Evolutionary conservation across 30 jellyfish, hydroid and myxozoan genomes (phyloP).

Genomic region (Aurelia coerulea): DNA sequence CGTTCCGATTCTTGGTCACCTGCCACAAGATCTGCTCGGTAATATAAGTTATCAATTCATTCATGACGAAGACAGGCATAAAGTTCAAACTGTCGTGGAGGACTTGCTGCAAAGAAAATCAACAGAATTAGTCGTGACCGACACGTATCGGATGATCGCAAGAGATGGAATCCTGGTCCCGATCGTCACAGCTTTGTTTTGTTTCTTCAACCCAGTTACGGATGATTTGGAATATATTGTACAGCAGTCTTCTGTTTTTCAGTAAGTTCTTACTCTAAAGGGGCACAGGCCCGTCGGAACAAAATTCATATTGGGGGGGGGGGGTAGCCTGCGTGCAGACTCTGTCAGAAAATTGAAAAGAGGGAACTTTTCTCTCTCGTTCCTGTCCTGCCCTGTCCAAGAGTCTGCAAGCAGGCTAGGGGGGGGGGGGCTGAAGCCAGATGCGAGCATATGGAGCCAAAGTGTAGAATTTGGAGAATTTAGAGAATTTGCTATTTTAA

Average conservation of each 20-base stretch:
- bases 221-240: constrained; percentile 56
- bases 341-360: too few species aligned
- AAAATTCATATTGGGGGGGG: too few species aligned
- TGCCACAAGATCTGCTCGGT: constrained; percentile 81
- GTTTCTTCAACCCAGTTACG: constrained; percentile 63
- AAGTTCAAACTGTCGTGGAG: constrained; percentile 15
- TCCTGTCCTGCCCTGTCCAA: too few species aligned
- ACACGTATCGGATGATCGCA: constrained; percentile 50
- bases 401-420: too few species aligned
- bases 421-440: too few species aligned
- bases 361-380: too few species aligned
- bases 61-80: constrained; percentile 53
- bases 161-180: constrained; percentile 50
- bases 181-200: constrained; percentile 36
- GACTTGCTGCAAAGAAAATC: constrained; percentile 21
- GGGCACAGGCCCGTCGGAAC: too few species aligned
- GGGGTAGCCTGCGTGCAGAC: too few species aligned
- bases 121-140: constrained; percentile 26
- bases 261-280: not conserved
- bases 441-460: not conserved
- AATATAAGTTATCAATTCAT: constrained; percentile 56
- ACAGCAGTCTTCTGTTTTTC: constrained; percentile 47
- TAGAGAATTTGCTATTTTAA: not conserved
- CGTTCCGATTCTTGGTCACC: constrained; percentile 71
- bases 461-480: not conserved